Base-by-base conservation (phyloP, 2,888 invertebrate genomes). In the Tetanocera ferruginea region DNA sequence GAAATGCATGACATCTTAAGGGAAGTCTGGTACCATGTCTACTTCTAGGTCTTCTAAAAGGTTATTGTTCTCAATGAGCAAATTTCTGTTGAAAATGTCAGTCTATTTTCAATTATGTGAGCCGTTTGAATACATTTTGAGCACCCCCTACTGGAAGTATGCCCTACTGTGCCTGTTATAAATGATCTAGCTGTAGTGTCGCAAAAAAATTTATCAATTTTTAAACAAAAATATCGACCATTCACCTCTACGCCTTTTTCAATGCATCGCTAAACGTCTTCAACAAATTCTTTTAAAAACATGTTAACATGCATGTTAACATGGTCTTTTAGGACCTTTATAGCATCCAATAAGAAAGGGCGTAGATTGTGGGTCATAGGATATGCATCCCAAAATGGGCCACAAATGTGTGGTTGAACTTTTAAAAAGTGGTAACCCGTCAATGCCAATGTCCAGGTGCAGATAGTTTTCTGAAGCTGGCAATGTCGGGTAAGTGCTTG, bases 301-400 rank as follows among this genome's bases (percentile, higher is more conserved):
- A 37, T 37, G 8, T 8, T 37, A 6, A 37, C 37, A 8, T 6
- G 37, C 37, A 8, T 8, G n/a, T n/a, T n/a, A n/a, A n/a, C n/a
- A n/a, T 8, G 37, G 37, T 37, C 8, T 37, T 37, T 8, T 37
- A 37, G 37, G 37, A 37, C 37, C 37, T 37, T 37, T 8, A 37
- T 37, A 37, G 37, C 6, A 37, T 75, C 51, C 55, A 79, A 79
- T 69, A 76, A 69, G 4, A 67, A 43, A 67, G 75, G 60, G 43
- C 70, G 43, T 8, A 37, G 37, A 5, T 23, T 17, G 28, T 34
- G 17, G 57, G 70, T 37, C 23, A 71, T 49, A 64, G 72, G 66
- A 2, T 62, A 34, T 43, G 8, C 37, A 37, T 37, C 62, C 78
- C n/a, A 80, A 51, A 51, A 79, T 79, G 69, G 76, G 76, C 78